Evolutionary conservation across 2,797 vertebrate genomes (phyloP).

Genomic region (Protonibea diacanthus): DNA sequence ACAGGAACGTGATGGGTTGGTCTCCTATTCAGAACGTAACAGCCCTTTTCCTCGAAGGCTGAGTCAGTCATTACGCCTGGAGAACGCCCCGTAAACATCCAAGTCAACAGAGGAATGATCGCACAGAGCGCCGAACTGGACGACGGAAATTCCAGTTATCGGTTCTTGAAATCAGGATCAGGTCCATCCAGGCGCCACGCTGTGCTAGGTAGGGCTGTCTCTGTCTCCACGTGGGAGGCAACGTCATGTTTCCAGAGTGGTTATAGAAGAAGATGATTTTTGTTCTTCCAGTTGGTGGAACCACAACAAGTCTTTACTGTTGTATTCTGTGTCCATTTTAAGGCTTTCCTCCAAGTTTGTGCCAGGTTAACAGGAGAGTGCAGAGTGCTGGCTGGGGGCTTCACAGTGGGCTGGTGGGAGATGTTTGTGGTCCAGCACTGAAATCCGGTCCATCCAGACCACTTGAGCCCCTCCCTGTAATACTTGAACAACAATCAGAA

Average conservation of each 20-base stretch:
- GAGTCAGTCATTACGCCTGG: slow-evolving; percentile 24
- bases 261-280: slow-evolving; percentile 31
- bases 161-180: slow-evolving; percentile 15
- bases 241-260: slow-evolving; percentile 54
- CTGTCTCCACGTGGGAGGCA: slow-evolving; percentile 22
- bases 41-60: slow-evolving; percentile 19
- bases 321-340: slow-evolving; percentile 11
- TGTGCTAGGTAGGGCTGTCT: background rate
- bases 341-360: slow-evolving; percentile 51
- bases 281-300: slow-evolving; percentile 38
- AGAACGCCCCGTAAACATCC: background rate
- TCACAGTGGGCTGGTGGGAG: slow-evolving; percentile 64
- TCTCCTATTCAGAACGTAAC: slow-evolving; percentile 14
- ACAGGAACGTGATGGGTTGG: slow-evolving; percentile 12
- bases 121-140: background rate
- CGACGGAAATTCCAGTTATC: background rate
- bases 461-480: slow-evolving; percentile 57
- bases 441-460: slow-evolving; percentile 65
- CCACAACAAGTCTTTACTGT: slow-evolving; percentile 13
- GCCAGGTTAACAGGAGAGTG: slow-evolving; percentile 46
- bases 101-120: background rate
- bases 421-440: slow-evolving; percentile 76
- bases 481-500: slow-evolving; percentile 21
- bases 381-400: slow-evolving; percentile 41
- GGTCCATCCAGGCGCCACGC: slow-evolving; percentile 5